Percentiles rank a stretch among this genome's conserved stretches.
Conservation (phyloP, 2,888 invertebrate genomes). For the Caenorhabditis auriculariae region DNA sequence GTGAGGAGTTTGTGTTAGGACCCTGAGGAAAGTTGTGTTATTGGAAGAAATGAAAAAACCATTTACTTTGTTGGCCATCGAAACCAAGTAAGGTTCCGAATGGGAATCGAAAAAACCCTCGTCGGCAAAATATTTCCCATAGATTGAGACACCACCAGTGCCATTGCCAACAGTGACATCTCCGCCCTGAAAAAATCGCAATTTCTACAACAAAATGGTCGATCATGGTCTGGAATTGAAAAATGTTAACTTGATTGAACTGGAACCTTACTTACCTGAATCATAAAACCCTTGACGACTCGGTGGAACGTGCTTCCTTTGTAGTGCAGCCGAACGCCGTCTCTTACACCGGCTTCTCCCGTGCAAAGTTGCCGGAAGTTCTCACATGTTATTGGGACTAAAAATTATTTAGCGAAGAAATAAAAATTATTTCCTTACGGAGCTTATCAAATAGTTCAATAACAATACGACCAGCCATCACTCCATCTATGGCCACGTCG, state of each 20-base stretch:
- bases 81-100: slow-evolving; percentile 79
- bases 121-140: slow-evolving; percentile 96
- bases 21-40: slow-evolving; percentile 11
- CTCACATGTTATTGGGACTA: slow-evolving; percentile 79
- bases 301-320: slow-evolving; percentile 82
- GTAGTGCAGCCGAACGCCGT: slow-evolving; percentile 66
- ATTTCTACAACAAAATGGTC: slow-evolving; percentile 1
- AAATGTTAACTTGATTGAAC: no score
- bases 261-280: slow-evolving; percentile 66
- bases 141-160: slow-evolving; percentile 95
- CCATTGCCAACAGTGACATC: slow-evolving; percentile 78
- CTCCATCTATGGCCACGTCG: slow-evolving; percentile 45
- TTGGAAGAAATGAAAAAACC: not conserved
- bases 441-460: slow-evolving; percentile 29
- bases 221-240: not conserved
- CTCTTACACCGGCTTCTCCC: slow-evolving; percentile 86
- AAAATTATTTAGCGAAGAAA: slow-evolving; percentile 14
- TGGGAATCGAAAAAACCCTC: slow-evolving; percentile 76
- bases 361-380: slow-evolving; percentile 96
- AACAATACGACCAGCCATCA: slow-evolving; percentile 42
- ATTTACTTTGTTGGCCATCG: slow-evolving; percentile 97
- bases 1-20: slow-evolving; percentile 89
- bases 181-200: slow-evolving; percentile 43
- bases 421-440: slow-evolving; percentile 4
- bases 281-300: slow-evolving; percentile 86